Percentiles rank a stretch among this genome's conserved stretches.
Conservation (phyloP, 2,888 invertebrate species). For the Junonia oenone region DNA sequence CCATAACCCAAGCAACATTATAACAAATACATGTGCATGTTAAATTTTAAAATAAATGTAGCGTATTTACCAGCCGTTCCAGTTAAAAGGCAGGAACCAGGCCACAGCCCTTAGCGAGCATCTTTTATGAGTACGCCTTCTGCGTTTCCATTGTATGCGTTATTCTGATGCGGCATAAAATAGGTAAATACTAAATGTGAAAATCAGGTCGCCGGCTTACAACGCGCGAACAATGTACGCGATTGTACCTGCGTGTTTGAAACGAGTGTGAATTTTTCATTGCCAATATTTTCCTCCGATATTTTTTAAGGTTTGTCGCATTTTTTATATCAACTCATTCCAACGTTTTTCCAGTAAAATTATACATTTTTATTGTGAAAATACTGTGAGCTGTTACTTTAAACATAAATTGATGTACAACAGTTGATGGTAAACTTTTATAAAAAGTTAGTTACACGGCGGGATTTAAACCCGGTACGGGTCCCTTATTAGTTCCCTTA, state of each 20-base stretch:
- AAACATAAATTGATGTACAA: no score
- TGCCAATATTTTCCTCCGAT: neutral
- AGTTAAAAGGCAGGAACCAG: constrained; percentile 35
- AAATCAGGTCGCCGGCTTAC: constrained; percentile 21
- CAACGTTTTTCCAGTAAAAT: no score
- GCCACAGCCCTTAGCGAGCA: constrained; percentile 38
- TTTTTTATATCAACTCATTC: neutral
- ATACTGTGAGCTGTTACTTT: no score
- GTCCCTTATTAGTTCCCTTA: no score
- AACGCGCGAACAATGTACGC: constrained; percentile 7
- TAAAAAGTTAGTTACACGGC: no score
- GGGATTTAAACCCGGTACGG: no score
- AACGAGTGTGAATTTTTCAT: neutral
- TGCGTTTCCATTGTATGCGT: constrained; percentile 22
- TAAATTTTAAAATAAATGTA: constrained; percentile 35
- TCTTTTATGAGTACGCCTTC: constrained; percentile 39
- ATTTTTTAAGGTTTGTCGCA: neutral
- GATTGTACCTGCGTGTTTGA: neutral
- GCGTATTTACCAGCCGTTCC: constrained; percentile 34
- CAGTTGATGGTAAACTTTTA: no score
- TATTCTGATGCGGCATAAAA: constrained; percentile 26
- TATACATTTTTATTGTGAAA: no score
- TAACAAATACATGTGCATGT: constrained; percentile 5
- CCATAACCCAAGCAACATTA: neutral
- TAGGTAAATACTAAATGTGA: constrained; percentile 27